These are phyloP conservation scores for Rhopalosiphum nymphaeae DNA, from an alignment of 2,888 invertebrate species.

Conservation along the genomic window DNA sequence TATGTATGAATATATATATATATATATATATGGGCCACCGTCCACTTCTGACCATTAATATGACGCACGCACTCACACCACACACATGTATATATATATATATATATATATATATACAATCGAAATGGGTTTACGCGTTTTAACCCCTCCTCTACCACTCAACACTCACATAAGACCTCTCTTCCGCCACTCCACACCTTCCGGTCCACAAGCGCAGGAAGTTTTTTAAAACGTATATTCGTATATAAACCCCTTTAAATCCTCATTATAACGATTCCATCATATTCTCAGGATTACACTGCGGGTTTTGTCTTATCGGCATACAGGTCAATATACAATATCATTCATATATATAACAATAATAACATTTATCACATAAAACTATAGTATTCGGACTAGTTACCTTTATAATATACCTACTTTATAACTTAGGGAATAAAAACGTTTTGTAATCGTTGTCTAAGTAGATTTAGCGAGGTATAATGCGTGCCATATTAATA, in stretches of 20 bases:
- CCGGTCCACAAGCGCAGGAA: not conserved
- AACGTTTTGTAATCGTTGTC: not conserved
- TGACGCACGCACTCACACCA: not conserved
- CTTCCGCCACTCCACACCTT: not conserved
- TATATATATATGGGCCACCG: not conserved
- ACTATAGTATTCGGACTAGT: not conserved
- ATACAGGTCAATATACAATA: not conserved
- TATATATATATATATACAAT: conserved; percentile 11
- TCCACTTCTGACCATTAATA: conserved; percentile 56
- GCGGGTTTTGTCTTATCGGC: conserved; percentile 27
- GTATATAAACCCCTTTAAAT: conserved; percentile 1
- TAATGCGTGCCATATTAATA: not conserved
- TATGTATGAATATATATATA: not conserved
- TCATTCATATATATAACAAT: not conserved
- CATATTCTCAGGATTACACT: conserved; percentile 52
- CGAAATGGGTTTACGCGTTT: conserved; percentile 42
- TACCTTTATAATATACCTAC: not conserved
- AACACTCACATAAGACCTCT: not conserved
- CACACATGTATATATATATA: not conserved
- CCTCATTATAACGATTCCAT: conserved; percentile 27
- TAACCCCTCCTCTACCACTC: not conserved
- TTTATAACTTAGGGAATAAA: not conserved
- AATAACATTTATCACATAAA: not conserved
- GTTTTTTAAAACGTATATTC: conserved; percentile 1
- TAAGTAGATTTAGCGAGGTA: not conserved